phyloP scores from a whole-genome alignment of 2,888 invertebrate species.

The Pristionchus entomophagus region DNA sequence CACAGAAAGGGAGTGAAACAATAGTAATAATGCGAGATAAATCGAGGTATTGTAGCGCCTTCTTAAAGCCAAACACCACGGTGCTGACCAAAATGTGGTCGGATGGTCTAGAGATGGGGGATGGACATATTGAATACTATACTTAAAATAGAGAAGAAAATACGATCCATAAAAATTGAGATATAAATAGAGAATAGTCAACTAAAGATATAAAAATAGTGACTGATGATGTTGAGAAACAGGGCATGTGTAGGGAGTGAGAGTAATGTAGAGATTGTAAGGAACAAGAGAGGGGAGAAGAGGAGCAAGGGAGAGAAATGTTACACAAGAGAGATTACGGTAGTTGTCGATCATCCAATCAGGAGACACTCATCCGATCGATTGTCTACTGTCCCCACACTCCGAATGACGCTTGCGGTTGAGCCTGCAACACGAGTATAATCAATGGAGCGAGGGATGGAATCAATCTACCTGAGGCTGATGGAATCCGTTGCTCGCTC shows the following conservation, averaged over 20 bases:
- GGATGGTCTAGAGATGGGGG: slow-evolving; percentile 28
- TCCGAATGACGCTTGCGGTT: slow-evolving; percentile 21
- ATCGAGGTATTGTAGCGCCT: slow-evolving; percentile 39
- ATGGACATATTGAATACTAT: slow-evolving; percentile 33
- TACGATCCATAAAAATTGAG: slow-evolving; percentile 31
- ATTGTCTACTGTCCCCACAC: slow-evolving; percentile 27
- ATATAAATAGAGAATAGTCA: slow-evolving; percentile 7
- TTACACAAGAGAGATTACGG: background rate
- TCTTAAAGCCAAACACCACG: slow-evolving; percentile 36
- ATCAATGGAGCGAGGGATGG: background rate
- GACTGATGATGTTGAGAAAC: background rate
- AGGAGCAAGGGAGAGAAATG: background rate
- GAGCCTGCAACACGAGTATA: background rate
- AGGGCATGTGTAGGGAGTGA: slow-evolving; percentile 1
- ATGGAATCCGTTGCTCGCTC: background rate
- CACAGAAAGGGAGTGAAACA: too few species aligned
- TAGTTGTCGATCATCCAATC: background rate
- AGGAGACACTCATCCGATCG: slow-evolving; percentile 1
- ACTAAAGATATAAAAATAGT: background rate
- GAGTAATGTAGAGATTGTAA: background rate
- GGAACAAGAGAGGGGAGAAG: too few species aligned
- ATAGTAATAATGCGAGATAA: slow-evolving; percentile 21
- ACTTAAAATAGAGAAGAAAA: slow-evolving; percentile 14
- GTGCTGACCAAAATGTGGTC: slow-evolving; percentile 43
- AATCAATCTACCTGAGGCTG: slow-evolving; percentile 28